Evolutionary conservation across 2,888 invertebrate species (phyloP).

Genomic region (Euproctis similis): DNA sequence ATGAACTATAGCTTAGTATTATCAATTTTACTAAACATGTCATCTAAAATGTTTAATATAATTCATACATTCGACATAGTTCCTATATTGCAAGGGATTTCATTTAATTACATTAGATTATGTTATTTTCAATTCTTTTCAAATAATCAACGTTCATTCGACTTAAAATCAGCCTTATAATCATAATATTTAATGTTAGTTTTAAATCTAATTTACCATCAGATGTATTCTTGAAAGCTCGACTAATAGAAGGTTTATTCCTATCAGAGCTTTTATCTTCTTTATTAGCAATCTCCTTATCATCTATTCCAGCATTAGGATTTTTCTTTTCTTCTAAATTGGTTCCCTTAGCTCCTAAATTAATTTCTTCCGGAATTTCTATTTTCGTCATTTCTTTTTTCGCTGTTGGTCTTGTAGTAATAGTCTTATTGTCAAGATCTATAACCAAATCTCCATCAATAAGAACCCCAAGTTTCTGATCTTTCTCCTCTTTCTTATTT

Average conservation of each 20-base stretch:
- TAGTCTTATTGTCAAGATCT: constrained; percentile 40
- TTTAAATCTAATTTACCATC: constrained; percentile 24
- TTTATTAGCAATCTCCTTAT: constrained; percentile 7
- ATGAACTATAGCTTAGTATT: no score
- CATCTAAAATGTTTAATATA: no score
- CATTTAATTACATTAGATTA: no score
- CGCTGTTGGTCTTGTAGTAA: constrained; percentile 20
- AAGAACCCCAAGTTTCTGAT: constrained; percentile 5
- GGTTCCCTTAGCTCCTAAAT: constrained; percentile 5
- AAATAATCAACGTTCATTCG: no score
- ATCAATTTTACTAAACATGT: no score
- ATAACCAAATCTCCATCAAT: constrained; percentile 34
- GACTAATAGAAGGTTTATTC: constrained; percentile 10
- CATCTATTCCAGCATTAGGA: constrained; percentile 4
- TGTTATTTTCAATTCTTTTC: no score
- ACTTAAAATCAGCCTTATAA: no score
- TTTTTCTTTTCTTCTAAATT: constrained; percentile 16
- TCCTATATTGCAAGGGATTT: no score
- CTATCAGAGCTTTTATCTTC: constrained; percentile 9
- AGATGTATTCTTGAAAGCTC: constrained; percentile 13
- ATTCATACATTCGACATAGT: no score
- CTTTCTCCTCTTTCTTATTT: background rate
- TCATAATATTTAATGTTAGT: no score
- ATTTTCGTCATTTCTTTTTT: constrained; percentile 28
- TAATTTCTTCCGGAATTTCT: constrained; percentile 25